A percentile compares a stretch with the other conserved stretches of the same genome.
Evolutionary conservation across 1,140 invertebrate genomes (phyloP).

Genomic region (Heliconius hewitsoni): DNA sequence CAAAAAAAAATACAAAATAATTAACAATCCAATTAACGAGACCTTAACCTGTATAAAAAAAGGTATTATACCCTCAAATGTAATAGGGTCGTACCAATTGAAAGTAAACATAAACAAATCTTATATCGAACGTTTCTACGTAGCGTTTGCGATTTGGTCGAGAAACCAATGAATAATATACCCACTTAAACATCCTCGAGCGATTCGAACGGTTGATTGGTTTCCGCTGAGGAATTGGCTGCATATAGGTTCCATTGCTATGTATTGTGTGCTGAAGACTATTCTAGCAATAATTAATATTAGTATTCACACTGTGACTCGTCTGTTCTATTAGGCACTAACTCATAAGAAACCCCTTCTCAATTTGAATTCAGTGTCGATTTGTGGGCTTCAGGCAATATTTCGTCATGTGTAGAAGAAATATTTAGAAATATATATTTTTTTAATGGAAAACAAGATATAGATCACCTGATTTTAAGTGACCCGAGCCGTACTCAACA

Average conservation of each 20-base stretch:
- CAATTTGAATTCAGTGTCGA: not conserved
- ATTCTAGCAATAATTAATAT: conserved; percentile 28
- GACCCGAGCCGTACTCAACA: too few relatives aligned
- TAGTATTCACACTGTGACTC: conserved; percentile 8
- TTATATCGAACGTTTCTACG: conserved; percentile 26
- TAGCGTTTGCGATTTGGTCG: conserved; percentile 37
- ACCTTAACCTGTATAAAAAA: not conserved
- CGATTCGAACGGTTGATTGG: conserved; percentile 48
- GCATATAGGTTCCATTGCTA: conserved; percentile 35
- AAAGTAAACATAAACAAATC: conserved; percentile 28
- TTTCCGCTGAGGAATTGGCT: conserved; percentile 49
- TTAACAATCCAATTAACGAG: not conserved
- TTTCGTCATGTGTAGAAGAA: not conserved
- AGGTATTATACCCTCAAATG: not conserved
- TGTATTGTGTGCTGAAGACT: conserved; percentile 26
- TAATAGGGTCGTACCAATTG: conserved; percentile 1
- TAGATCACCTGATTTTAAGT: too few relatives aligned
- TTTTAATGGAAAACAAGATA: too few relatives aligned
- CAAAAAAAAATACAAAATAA: not conserved
- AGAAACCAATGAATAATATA: conserved; percentile 47
- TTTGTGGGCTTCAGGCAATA: not conserved
- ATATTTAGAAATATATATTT: too few relatives aligned
- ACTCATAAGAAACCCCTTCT: not conserved
- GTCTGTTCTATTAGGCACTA: conserved; percentile 19
- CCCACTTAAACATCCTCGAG: conserved; percentile 46